Conservation (phyloP, 1,140 invertebrate species). For the Trypoxylus dichotomus region DNA sequence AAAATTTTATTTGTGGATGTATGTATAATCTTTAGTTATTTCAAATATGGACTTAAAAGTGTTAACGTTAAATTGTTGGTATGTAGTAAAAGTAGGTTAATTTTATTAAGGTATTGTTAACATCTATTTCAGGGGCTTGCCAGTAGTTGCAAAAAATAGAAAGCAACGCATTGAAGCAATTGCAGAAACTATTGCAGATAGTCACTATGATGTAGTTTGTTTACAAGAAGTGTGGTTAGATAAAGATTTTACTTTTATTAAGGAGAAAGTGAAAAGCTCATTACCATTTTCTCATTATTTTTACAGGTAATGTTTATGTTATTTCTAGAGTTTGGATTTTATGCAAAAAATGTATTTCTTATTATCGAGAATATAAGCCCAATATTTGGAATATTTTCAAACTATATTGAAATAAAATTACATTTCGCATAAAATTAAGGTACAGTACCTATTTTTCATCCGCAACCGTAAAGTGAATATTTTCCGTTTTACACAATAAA, state of each 20-base stretch:
- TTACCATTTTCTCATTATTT: constrained; percentile 91
- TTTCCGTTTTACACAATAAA: too few relatives aligned
- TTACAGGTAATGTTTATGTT: constrained; percentile 77
- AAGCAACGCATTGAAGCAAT: constrained; percentile 78
- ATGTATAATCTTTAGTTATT: neutral
- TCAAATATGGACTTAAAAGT: constrained; percentile 9
- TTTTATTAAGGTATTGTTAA: neutral
- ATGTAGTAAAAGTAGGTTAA: neutral
- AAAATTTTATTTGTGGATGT: neutral
- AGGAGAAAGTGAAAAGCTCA: constrained; percentile 60
- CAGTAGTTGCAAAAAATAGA: constrained; percentile 76
- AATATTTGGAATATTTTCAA: too few relatives aligned
- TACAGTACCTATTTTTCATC: too few relatives aligned
- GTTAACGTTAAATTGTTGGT: constrained; percentile 27
- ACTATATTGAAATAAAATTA: too few relatives aligned
- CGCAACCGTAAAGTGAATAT: too few relatives aligned
- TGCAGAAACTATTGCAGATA: constrained; percentile 67
- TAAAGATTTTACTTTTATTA: constrained; percentile 74
- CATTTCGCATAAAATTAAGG: too few relatives aligned
- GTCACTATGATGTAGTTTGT: constrained; percentile 84
- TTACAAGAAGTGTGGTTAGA: constrained; percentile 91
- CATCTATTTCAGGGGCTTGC: constrained; percentile 40
- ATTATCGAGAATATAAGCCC: too few relatives aligned
- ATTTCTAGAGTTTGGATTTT: too few relatives aligned
- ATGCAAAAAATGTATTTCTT: too few relatives aligned